Conservation (phyloP, 2,888 invertebrate genomes). For the Nyleta sp. region DNA sequence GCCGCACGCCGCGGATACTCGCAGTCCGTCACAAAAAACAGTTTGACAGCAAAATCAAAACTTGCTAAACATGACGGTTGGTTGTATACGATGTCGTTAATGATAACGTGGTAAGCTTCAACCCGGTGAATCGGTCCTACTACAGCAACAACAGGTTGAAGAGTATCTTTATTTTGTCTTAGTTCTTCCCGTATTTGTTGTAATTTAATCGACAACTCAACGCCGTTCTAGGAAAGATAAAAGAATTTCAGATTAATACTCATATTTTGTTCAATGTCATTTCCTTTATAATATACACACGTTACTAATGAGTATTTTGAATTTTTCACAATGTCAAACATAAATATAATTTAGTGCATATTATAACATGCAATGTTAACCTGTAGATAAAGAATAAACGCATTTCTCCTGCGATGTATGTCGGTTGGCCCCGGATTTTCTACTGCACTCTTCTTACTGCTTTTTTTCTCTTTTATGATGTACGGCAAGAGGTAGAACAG, state of each 20-base stretch:
- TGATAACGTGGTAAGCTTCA: conserved; percentile 24
- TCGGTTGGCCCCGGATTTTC: background rate
- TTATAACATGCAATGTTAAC: background rate
- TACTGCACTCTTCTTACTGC: background rate
- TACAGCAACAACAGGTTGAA: conserved; percentile 27
- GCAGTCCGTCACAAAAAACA: conserved; percentile 11
- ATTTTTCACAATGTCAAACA: background rate
- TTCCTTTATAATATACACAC: too few species aligned
- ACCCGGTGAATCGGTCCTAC: conserved; percentile 1
- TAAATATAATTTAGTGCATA: background rate
- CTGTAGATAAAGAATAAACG: conserved; percentile 10
- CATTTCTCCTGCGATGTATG: background rate
- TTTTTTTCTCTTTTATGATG: conserved; percentile 3
- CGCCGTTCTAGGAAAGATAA: conserved; percentile 32
- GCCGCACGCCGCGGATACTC: conserved; percentile 16
- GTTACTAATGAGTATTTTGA: too few species aligned
- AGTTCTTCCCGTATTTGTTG: conserved; percentile 8
- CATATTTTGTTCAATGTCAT: too few species aligned
- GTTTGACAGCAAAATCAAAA: conserved; percentile 25
- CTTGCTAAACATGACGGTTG: background rate
- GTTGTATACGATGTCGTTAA: conserved; percentile 23
- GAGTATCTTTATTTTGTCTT: conserved; percentile 6
- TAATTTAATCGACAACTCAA: conserved; percentile 5
- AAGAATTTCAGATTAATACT: too few species aligned
- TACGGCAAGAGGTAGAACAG: conserved; percentile 16